Conservation (phyloP, 2,888 invertebrate species). For the Polydesmus complanatus region DNA sequence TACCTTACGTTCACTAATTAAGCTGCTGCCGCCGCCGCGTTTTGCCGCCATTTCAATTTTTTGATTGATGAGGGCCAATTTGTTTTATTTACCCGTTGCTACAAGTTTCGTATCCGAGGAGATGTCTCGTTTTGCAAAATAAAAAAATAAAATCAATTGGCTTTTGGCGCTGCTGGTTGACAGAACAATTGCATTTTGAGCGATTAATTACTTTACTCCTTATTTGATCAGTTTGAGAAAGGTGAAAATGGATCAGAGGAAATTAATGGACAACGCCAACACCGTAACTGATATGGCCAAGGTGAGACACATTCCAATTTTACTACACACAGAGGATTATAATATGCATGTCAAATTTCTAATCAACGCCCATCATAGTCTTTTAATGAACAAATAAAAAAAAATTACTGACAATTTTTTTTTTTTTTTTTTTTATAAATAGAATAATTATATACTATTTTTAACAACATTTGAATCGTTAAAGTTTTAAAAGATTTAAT, state of each 20-base stretch:
- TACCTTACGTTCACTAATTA: constrained; percentile 38
- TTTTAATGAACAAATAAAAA: not conserved
- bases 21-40: too few species aligned
- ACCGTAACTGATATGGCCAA: constrained; percentile 99
- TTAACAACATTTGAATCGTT: too few species aligned
- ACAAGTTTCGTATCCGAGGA: not conserved
- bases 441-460: too few species aligned
- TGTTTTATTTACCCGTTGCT: too few species aligned
- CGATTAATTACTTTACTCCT: not conserved
- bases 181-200: too few species aligned
- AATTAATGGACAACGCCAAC: constrained; percentile 96
- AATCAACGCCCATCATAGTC: not conserved
- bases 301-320: constrained; percentile 51
- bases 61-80: too few species aligned
- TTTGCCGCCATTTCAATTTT: too few species aligned
- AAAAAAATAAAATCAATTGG: not conserved
- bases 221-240: constrained; percentile 65
- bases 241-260: constrained; percentile 99
- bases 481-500: too few species aligned
- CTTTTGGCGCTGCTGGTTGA: too few species aligned
- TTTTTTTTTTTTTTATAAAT: not conserved
- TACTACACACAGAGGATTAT: too few species aligned
- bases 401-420: not conserved
- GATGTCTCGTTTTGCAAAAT: not conserved
- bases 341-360: not conserved